Percentiles rank a stretch among this genome's conserved stretches.
Conservation (phyloP, 1,140 invertebrate species). For the Planococcus citri region DNA sequence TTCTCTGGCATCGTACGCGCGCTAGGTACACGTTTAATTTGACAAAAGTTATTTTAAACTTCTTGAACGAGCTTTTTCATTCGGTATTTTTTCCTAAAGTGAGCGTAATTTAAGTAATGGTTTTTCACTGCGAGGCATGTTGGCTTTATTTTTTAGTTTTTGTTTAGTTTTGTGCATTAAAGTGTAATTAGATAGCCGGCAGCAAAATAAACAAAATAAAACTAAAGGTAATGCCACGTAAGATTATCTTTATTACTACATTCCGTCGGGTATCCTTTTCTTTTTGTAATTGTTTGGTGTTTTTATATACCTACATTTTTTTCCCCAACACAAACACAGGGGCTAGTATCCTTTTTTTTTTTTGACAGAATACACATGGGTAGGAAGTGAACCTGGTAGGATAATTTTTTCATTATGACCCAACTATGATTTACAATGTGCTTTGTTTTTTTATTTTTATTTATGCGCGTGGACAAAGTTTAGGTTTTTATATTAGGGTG, state of each 20-base stretch:
- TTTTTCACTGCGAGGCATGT: neutral
- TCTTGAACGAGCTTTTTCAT: neutral
- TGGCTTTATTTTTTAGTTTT: neutral
- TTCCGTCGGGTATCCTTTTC: neutral
- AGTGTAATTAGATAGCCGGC: neutral
- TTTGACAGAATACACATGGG: neutral
- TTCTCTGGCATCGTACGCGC: neutral
- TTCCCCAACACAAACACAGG: neutral
- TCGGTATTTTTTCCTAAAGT: neutral
- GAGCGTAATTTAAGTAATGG: slow-evolving; percentile 6
- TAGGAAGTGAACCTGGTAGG: neutral
- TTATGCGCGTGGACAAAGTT: too few species aligned
- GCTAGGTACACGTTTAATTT: neutral
- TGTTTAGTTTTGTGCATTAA: slow-evolving; percentile 8
- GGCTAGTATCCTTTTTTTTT: neutral
- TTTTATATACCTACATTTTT: neutral
- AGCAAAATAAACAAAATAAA: slow-evolving; percentile 1
- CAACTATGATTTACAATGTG: too few species aligned
- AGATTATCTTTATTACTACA: neutral
- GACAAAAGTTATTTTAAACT: neutral
- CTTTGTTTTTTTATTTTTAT: too few species aligned
- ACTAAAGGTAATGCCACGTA: neutral
- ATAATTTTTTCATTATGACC: too few species aligned
- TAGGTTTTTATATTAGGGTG: too few species aligned
- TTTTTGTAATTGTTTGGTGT: neutral